Conservation (phyloP, 2,888 invertebrate genomes). For the Chrysodeixis includens region DNA sequence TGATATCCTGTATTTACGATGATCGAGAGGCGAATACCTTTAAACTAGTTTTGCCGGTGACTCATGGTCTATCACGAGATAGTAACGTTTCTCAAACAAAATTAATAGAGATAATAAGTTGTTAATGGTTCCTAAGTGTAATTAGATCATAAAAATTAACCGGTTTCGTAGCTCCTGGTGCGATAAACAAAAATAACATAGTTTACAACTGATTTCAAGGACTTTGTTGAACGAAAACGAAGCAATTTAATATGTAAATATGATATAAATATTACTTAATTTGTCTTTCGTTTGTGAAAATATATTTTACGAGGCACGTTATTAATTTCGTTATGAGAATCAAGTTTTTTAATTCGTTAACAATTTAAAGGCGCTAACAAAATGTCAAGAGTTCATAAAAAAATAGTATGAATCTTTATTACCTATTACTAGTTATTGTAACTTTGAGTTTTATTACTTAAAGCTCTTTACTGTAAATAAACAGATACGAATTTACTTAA, state of each 20-base stretch:
- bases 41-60: slow-evolving; percentile 25
- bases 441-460: too few relatives aligned
- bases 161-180: slow-evolving; percentile 36
- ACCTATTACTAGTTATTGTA: too few relatives aligned
- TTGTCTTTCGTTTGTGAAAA: slow-evolving; percentile 12
- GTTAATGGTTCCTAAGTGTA: slow-evolving; percentile 36
- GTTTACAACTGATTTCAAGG: slow-evolving; percentile 21
- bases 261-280: slow-evolving; percentile 9
- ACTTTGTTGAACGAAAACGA: slow-evolving; percentile 5
- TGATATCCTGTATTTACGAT: not conserved
- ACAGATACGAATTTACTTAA: too few relatives aligned
- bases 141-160: slow-evolving; percentile 42
- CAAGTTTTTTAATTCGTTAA: not conserved
- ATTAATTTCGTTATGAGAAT: not conserved
- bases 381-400: not conserved
- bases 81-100: slow-evolving; percentile 38
- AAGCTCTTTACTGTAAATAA: too few relatives aligned
- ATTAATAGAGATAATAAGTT: slow-evolving; percentile 24
- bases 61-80: slow-evolving; percentile 25
- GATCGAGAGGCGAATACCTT: not conserved
- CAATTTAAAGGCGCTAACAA: not conserved
- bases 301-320: not conserved
- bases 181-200: slow-evolving; percentile 33
- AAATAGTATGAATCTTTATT: not conserved
- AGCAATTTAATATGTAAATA: slow-evolving; percentile 22